Evolutionary conservation across 2,113 vertebrate species (phyloP).

Genomic region (Dicentrarchus labrax): DNA sequence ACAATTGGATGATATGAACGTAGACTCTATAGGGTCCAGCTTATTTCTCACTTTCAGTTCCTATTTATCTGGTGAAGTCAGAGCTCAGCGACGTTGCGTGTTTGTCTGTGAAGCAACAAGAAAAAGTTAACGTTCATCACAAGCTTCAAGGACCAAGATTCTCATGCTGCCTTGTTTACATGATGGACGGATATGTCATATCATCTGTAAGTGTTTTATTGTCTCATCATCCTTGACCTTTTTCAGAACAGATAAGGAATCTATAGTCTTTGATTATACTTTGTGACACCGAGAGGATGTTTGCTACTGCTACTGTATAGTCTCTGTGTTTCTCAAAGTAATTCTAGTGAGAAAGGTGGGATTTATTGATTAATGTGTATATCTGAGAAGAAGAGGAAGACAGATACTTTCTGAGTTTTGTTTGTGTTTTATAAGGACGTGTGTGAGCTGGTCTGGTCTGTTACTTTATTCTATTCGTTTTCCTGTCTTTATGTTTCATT

Average conservation of each 20-base stretch:
- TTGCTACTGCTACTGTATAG: neutral
- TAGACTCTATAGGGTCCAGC: slow-evolving; percentile 44
- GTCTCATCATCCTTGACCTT: neutral
- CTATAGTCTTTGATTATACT: neutral
- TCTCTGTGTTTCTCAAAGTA: neutral
- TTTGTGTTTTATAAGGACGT: neutral
- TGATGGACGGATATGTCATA: slow-evolving; percentile 76
- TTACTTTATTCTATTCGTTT: neutral
- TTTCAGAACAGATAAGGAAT: neutral
- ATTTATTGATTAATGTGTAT: neutral
- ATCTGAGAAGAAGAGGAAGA: neutral
- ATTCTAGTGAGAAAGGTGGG: neutral
- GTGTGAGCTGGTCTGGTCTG: neutral
- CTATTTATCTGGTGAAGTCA: slow-evolving; percentile 65
- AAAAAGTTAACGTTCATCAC: slow-evolving; percentile 50
- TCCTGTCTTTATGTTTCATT: neutral
- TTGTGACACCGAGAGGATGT: neutral
- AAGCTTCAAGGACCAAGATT: slow-evolving; percentile 44
- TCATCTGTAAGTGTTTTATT: slow-evolving; percentile 72
- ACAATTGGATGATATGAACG: slow-evolving; percentile 46
- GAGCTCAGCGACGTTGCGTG: slow-evolving; percentile 38
- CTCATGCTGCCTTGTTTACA: slow-evolving; percentile 70
- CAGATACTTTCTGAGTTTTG: neutral
- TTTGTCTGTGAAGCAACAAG: slow-evolving; percentile 64
- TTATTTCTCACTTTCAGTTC: slow-evolving; percentile 77